Percentiles rank a stretch among this genome's conserved stretches.
Conservation (phyloP, 1,140 invertebrate genomes). For the Ostrea denselamellosa region DNA sequence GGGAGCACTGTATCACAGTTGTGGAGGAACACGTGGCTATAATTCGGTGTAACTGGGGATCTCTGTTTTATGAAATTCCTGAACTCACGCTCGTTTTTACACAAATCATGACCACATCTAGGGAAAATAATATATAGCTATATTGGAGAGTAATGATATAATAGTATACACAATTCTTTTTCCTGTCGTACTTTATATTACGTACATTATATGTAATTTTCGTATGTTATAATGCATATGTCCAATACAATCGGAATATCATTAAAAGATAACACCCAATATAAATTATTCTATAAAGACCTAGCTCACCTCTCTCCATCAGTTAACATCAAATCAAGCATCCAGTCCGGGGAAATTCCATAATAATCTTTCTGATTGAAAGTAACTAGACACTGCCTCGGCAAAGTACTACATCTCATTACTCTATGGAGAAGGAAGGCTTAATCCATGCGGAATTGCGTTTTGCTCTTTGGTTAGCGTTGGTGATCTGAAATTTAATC, state of each 20-base stretch:
- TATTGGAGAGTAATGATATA: too few species aligned
- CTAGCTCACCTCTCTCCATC: too few species aligned
- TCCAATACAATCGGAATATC: too few species aligned
- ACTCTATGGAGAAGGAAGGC: conserved; percentile 59
- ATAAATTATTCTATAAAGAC: too few species aligned
- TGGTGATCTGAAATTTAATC: conserved; percentile 53
- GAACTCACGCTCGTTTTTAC: neutral
- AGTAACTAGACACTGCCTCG: conserved; percentile 57
- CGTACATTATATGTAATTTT: too few species aligned
- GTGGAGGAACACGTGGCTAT: neutral
- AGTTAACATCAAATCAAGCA: too few species aligned
- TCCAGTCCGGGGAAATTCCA: too few species aligned
- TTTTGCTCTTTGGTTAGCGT: conserved; percentile 57
- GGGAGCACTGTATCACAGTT: neutral
- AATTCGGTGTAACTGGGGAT: neutral
- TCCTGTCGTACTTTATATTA: too few species aligned
- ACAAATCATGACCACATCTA: neutral
- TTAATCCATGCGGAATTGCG: conserved; percentile 51
- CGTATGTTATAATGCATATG: too few species aligned
- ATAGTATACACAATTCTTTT: too few species aligned
- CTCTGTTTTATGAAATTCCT: neutral
- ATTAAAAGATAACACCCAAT: too few species aligned
- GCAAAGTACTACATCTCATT: conserved; percentile 65
- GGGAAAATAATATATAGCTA: too few species aligned
- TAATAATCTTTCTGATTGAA: conserved; percentile 49